Evolutionary conservation across 2,113 vertebrate genomes (phyloP), one percentile per base, ranked within the genome.

Genomic region (Leptocoma aspasia): DNA sequence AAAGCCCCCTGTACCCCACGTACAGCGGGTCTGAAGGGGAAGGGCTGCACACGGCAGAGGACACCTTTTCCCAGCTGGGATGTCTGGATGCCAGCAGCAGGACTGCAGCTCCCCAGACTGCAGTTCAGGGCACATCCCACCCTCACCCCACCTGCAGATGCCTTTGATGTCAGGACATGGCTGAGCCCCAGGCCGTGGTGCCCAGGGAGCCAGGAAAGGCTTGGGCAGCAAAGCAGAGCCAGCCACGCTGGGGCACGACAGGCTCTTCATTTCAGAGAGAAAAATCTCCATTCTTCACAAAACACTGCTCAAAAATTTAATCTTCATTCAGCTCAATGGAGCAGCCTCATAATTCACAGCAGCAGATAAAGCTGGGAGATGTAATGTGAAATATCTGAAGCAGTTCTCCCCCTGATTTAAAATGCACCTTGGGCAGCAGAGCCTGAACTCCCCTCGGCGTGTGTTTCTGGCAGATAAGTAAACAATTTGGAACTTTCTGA

Each of bases 391-490:
- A 96, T 94, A 98, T 91, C 94, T 92, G 96, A 97, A 96, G 95
- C 97, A 72, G 73, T 61, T 95, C 92, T 96, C 88, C 82, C 77
- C 90, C 95, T 96, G 97, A 98, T 98, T 98, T 97, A 98, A 98
- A 98, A 98, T 98, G 97, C 98, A 98, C 98, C 98, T 98, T 98
- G 98, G 98, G 98, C 98, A 98, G 98, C 96, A 86, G 98, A 98
- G 98, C 98, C 98, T 98, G 97, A 98, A 98, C 98, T 98, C 98
- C 98, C 98, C 97, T 93, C 95, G 96, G 97, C 97, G 96, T 97
- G 98, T 99, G 98, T 98, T 98, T 97, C 97, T 97, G 97, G 96
- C 98, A 98, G 99, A 99, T 99, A 99, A 99, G 98, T 99, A 98
- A 99, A 98, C 98, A 98, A 98, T 98, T 98, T 98, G 97, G 97